Evolutionary conservation across 1,140 invertebrate species (phyloP).

Genomic region (Periplaneta americana): DNA sequence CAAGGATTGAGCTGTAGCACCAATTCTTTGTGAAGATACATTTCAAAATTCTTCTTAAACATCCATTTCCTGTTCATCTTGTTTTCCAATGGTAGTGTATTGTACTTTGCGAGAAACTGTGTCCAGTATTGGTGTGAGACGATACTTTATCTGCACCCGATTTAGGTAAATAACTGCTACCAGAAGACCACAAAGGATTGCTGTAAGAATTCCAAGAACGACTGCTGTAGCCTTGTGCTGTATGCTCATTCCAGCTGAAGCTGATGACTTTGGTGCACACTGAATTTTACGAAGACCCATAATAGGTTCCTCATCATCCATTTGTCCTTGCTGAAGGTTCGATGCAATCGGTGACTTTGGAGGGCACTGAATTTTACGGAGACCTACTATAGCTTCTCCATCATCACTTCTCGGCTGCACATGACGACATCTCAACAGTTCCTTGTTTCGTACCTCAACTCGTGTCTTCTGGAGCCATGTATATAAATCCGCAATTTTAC

Average conservation of each 20-base stretch:
- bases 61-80: slow-evolving; percentile 41
- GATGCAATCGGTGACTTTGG: too few species aligned
- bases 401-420: slow-evolving; percentile 27
- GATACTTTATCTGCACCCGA: slow-evolving; percentile 47
- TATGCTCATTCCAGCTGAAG: slow-evolving; percentile 33
- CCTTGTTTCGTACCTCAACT: slow-evolving; percentile 52
- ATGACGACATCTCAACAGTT: slow-evolving; percentile 35
- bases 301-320: slow-evolving; percentile 38
- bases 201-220: slow-evolving; percentile 44
- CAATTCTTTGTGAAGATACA: neutral
- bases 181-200: slow-evolving; percentile 49
- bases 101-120: slow-evolving; percentile 63
- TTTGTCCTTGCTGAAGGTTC: too few species aligned
- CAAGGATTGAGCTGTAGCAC: neutral
- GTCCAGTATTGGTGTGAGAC: slow-evolving; percentile 56
- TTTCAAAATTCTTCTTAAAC: slow-evolving; percentile 26
- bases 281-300: slow-evolving; percentile 28
- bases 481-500: slow-evolving; percentile 52
- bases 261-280: slow-evolving; percentile 17
- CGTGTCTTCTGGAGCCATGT: slow-evolving; percentile 58
- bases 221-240: slow-evolving; percentile 27
- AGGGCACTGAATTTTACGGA: slow-evolving; percentile 27
- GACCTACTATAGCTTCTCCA: slow-evolving; percentile 36
- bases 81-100: slow-evolving; percentile 60
- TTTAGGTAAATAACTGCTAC: slow-evolving; percentile 54